These are phyloP conservation scores for Manis javanica DNA, from an alignment of 2,797 vertebrate genomes.

Conservation along the genomic window DNA sequence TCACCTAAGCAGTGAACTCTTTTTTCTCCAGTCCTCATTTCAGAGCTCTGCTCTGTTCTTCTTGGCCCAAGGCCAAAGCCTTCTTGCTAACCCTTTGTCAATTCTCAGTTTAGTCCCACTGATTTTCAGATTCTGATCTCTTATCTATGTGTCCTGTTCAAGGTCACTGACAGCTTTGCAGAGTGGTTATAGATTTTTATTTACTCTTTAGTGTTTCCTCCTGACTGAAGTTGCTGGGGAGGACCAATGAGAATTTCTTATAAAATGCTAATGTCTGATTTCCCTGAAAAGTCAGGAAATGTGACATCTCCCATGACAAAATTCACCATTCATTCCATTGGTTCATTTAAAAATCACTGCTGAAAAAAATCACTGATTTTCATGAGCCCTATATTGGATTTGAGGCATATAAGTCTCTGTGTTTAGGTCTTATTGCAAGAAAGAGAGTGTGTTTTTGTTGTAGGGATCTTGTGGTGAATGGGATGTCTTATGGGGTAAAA, in stretches of 20 bases:
- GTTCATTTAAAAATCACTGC: background rate
- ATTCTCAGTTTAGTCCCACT: constrained; percentile 34
- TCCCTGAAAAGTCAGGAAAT: background rate
- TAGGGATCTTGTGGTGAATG: background rate
- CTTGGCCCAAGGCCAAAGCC: background rate
- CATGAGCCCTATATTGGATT: background rate
- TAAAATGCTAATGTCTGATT: constrained; percentile 27
- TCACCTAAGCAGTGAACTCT: background rate
- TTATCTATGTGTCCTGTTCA: constrained; percentile 41
- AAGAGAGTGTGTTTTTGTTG: background rate
- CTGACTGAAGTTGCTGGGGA: background rate
- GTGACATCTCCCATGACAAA: background rate
- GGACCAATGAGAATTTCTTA: background rate
- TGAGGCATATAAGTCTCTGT: background rate
- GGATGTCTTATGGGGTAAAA: background rate
- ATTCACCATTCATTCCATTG: background rate
- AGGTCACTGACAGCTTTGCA: constrained; percentile 42
- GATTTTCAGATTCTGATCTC: constrained; percentile 59
- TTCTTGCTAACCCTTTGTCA: constrained; percentile 18
- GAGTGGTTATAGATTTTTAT: constrained; percentile 59
- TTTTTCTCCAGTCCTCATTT: background rate
- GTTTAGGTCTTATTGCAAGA: background rate
- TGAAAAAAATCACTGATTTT: background rate
- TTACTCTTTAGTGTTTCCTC: background rate
- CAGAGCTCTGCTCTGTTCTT: background rate